A percentile compares a stretch with the other conserved stretches of the same genome.
Evolutionary conservation across 2,888 invertebrate species (phyloP).

Genomic region (Pseudococcus viburni): DNA sequence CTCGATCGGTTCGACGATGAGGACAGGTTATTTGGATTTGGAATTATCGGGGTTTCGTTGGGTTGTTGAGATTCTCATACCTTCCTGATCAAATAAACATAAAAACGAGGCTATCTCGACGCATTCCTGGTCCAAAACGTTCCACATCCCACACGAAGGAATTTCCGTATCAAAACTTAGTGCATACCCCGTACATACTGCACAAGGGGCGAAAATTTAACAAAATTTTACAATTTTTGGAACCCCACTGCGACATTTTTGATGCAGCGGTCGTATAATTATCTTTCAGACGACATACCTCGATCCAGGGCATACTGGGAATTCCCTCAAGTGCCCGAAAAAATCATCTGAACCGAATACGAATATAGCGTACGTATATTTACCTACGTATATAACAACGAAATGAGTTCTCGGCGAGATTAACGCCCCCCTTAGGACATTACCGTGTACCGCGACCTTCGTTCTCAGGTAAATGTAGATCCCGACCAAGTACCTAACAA

Average conservation of each 20-base stretch:
- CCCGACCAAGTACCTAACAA: constrained; percentile 8
- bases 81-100: neutral
- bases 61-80: neutral
- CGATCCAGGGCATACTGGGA: too few species aligned
- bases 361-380: neutral
- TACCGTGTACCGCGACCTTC: constrained; percentile 16
- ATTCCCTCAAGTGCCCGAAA: too few species aligned
- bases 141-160: too few species aligned
- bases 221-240: too few species aligned
- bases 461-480: constrained; percentile 45
- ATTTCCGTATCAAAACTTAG: too few species aligned
- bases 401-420: constrained; percentile 39
- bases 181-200: too few species aligned
- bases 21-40: neutral
- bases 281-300: too few species aligned
- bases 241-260: too few species aligned
- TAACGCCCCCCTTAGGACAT: constrained; percentile 59
- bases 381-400: neutral
- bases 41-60: neutral
- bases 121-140: too few species aligned
- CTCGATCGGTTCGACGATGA: neutral
- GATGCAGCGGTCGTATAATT: too few species aligned
- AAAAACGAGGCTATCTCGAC: too few species aligned
- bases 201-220: too few species aligned
- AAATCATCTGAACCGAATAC: neutral